Evolutionary conservation across 2,113 vertebrate genomes (phyloP), one percentile per base, ranked within the genome.

Genomic region (Gallinago jamesoni): DNA sequence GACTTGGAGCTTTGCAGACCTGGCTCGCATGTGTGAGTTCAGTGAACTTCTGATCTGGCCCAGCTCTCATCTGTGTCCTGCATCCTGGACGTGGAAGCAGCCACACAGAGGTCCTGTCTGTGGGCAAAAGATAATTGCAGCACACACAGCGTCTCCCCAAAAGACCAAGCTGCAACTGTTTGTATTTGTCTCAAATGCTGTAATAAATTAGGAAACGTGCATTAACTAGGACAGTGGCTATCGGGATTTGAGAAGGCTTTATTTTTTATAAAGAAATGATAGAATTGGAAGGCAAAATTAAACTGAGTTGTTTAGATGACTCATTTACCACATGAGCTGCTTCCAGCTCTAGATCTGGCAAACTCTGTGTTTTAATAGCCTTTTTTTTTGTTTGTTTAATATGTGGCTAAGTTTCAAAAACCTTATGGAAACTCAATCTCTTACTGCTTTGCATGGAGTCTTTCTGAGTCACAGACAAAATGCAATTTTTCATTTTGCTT

Each of bases 381-480:
- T 70, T 90, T 86, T 69, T 86, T 69, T 60, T 80, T 86, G 53
- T 87, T 87, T 84, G 57, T 47, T 90, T 96, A 82, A 76, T 70
- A 83, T 91, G 89, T 91, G 62, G n/a, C 45, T 89, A 68, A 77
- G 12, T 92, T 94, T 73, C 79, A 93, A 84, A 97, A 84, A 90
- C 19, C 39, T 57, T 89, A 89, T 89, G 83, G 94, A 94, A 97
- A 96, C 30, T 68, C 68, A 35, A 1, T 50, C 28, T 74, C 47
- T 41, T 35, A 24, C 13, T 82, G 84, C 84, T 92, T 89, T 72
- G 63, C 39, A 13, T 60, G 55, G 25, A 94, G 64, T 56, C 55
- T 63, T 89, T 85, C 84, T 96, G 96, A 89, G 85, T 89, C 85
- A 92, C 56, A 41, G 41, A 83, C 70, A 94, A 78, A 95, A 92